Evolutionary conservation across 2,113 vertebrate genomes (phyloP).

Genomic region (Setophaga kirtlandii): DNA sequence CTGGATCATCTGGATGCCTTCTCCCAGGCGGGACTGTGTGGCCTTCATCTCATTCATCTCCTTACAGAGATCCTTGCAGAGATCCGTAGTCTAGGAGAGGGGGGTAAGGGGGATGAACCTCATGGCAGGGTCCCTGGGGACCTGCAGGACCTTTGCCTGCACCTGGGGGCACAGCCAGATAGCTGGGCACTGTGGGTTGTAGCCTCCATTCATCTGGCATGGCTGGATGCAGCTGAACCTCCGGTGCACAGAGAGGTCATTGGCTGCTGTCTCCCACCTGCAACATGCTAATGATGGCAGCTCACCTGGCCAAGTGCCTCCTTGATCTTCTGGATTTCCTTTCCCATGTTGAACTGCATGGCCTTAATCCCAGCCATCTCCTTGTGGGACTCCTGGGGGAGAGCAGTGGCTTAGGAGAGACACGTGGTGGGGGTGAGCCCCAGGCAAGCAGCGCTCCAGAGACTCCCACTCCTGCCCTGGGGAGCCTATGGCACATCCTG

Average conservation of each 20-base stretch:
- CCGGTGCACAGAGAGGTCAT: rapidly evolving
- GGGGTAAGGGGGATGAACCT: not conserved
- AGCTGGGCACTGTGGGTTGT: not conserved
- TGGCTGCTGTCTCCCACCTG: not conserved
- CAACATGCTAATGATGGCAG: not conserved
- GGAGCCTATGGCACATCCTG: not conserved
- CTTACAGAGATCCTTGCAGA: not conserved
- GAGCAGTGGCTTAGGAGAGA: not conserved
- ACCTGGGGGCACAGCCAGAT: not conserved
- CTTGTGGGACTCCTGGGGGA: not conserved
- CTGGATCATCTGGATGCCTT: not conserved
- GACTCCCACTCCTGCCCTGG: not conserved
- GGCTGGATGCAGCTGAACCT: not conserved
- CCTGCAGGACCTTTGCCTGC: not conserved
- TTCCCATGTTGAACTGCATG: not conserved
- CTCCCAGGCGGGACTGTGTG: not conserved
- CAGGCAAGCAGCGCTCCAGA: not conserved
- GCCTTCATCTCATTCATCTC: not conserved
- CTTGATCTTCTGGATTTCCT: not conserved
- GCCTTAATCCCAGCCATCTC: not conserved
- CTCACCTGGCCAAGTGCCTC: not conserved
- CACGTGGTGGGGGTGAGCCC: rapidly evolving
- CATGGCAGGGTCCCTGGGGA: not conserved
- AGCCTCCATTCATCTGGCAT: not conserved
- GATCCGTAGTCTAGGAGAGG: not conserved